phyloP scores from a whole-genome alignment of 2,888 invertebrate genomes.

The Dryocosmus kuriphilus region DNA sequence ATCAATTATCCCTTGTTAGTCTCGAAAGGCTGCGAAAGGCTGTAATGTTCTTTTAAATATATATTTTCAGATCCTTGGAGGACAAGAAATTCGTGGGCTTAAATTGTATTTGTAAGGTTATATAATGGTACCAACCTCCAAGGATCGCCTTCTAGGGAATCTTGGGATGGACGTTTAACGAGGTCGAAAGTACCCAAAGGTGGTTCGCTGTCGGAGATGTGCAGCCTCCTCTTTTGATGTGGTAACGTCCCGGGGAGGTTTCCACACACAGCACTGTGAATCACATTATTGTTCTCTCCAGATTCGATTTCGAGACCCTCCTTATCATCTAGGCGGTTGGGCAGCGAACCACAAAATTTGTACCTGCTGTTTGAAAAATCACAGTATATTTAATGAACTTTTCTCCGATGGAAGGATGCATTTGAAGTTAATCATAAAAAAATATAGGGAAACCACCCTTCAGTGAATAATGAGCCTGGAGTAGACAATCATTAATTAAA shows the following conservation, averaged over 20 bases:
- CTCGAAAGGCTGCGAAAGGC: neutral
- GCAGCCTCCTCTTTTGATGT: slow-evolving; percentile 73
- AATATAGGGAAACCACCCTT: too few species aligned
- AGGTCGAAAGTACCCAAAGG: slow-evolving; percentile 70
- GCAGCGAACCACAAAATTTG: slow-evolving; percentile 82
- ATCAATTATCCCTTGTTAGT: slow-evolving; percentile 29
- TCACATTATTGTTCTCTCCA: slow-evolving; percentile 80
- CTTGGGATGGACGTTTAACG: slow-evolving; percentile 73
- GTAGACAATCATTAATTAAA: too few species aligned
- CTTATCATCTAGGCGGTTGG: slow-evolving; percentile 84
- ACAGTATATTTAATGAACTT: neutral
- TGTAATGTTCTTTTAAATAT: neutral
- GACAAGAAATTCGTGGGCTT: slow-evolving; percentile 27
- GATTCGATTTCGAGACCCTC: slow-evolving; percentile 77
- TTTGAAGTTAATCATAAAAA: too few species aligned
- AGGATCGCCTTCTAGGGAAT: slow-evolving; percentile 74
- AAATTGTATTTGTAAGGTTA: slow-evolving; percentile 35
- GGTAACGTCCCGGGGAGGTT: slow-evolving; percentile 74
- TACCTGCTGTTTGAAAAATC: slow-evolving; percentile 64
- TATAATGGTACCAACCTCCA: slow-evolving; percentile 75
- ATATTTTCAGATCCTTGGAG: slow-evolving; percentile 34
- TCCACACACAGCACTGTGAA: slow-evolving; percentile 71
- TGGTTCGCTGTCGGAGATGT: slow-evolving; percentile 69
- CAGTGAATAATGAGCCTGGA: too few species aligned
- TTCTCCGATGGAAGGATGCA: too few species aligned